phyloP scores from a whole-genome alignment of 2,888 invertebrate genomes.

The Hypsopygia costalis region DNA sequence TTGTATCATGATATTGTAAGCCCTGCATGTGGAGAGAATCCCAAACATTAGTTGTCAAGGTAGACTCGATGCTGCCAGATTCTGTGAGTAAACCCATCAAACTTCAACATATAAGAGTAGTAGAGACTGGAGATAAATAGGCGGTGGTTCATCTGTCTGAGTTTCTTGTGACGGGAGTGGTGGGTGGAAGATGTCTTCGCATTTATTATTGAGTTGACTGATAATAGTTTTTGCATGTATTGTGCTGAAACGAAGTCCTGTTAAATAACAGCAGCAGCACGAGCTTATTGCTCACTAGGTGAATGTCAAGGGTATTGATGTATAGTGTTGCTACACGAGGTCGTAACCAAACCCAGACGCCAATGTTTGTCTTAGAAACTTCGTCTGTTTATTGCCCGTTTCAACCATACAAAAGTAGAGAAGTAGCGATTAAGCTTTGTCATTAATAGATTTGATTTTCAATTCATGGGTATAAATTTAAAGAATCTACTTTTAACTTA shows the following conservation, averaged over 20 bases:
- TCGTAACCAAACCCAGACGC: not conserved
- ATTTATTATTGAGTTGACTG: no score
- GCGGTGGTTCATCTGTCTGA: no score
- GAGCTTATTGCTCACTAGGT: not conserved
- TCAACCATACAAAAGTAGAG: not conserved
- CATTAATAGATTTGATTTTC: not conserved
- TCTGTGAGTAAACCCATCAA: no score
- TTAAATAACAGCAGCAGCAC: slow-evolving; percentile 1
- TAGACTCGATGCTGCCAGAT: no score
- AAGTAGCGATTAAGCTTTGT: not conserved
- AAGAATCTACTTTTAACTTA: not conserved
- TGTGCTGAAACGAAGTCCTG: not conserved
- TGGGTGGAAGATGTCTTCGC: no score
- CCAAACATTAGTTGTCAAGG: no score
- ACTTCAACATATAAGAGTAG: no score
- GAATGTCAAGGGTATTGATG: slow-evolving; percentile 4
- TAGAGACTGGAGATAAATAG: no score
- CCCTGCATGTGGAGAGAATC: no score
- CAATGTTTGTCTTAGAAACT: not conserved
- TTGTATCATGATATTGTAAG: no score
- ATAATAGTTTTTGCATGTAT: no score
- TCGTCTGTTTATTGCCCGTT: not conserved
- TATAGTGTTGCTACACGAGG: not conserved
- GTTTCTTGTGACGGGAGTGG: no score
- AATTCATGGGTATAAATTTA: not conserved